Conservation (phyloP, 1,140 invertebrate genomes). For the Pogonomyrmex barbatus region DNA sequence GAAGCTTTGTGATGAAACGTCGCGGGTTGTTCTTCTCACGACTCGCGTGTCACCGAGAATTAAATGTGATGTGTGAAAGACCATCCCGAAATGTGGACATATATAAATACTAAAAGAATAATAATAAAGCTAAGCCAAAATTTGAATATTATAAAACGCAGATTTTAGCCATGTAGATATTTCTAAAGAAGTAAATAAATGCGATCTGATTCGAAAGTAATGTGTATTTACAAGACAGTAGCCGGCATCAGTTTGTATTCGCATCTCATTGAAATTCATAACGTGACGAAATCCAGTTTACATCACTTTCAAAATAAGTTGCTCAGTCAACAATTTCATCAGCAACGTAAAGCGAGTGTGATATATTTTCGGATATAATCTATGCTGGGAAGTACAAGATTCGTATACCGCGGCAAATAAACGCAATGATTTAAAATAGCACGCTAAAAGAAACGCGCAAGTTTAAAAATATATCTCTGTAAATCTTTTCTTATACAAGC, state of each 20-base stretch:
- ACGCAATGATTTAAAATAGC: slow-evolving; percentile 31
- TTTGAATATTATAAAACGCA: not conserved
- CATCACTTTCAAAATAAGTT: slow-evolving; percentile 44
- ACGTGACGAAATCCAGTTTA: slow-evolving; percentile 45
- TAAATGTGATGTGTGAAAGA: not conserved
- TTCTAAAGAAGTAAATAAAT: not conserved
- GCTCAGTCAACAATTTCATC: slow-evolving; percentile 34
- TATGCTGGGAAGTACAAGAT: not conserved
- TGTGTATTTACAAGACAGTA: not conserved
- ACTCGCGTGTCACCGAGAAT: slow-evolving; percentile 34
- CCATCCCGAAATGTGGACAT: too few relatives aligned
- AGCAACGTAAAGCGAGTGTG: slow-evolving; percentile 5
- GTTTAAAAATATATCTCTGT: slow-evolving; percentile 40
- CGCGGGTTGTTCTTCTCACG: not conserved
- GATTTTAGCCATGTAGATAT: not conserved
- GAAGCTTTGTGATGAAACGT: slow-evolving; percentile 49
- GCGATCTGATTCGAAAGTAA: not conserved
- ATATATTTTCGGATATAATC: slow-evolving; percentile 22
- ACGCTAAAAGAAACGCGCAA: slow-evolving; percentile 12
- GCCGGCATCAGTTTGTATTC: not conserved
- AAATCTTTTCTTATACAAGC: slow-evolving; percentile 41
- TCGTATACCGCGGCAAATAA: not conserved
- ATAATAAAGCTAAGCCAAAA: not conserved
- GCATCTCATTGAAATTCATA: slow-evolving; percentile 47
- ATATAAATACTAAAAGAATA: not conserved